Evolutionary conservation across 2,797 vertebrate species (phyloP), one percentile per base, ranked within the genome.

Genomic region (Peromyscus melanophrys): DNA sequence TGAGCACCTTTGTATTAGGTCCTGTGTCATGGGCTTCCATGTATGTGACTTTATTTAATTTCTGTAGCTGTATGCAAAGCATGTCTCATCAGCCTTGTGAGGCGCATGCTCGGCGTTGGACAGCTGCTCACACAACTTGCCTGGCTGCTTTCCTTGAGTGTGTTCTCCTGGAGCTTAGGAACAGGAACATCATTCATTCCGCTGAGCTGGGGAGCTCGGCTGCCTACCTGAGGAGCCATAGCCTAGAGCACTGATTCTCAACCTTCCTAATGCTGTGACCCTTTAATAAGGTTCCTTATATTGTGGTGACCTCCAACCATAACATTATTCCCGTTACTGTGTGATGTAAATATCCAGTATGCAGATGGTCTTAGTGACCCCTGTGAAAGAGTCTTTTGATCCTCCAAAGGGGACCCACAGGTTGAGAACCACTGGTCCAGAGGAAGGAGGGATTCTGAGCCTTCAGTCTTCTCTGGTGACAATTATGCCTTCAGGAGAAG

Each of bases 401-500:
- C 37, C 37, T 4, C 21, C 71, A 43, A 43, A 43, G 71, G 21
- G 37, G 37, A 75, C 71, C 71, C 71, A 73, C 71, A 40, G 71
- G 37, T 23, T 73, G 37, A 73, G 71, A 73, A 75, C 37, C 37
- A 43, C 69, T 71, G 4, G 37, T 31, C 49, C 27, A n/a, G 59
- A 83, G 10, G 27, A 8, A 84, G 57, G 11, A 13, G 43, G 25
- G 21, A 69, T 57, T 78, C 76, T 55, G 37, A 83, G 34, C 82
- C 61, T 87, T 67, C n/a, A 27, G 75, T 55, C 23, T 92, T 86
- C 84, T 97, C 31, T 91, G n/a, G 29, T 80, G n/a, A 55, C 63
- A 31, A 17, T 75, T 71, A 65, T 77, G 46, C 31, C 14, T 31
- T 92, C n/a, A 43, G 19, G 16, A 84, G 29, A 59, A 93, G 16